These are phyloP conservation scores for Drosophila pseudotalamancana DNA, from an alignment of 2,888 invertebrate species.

Conservation along the genomic window DNA sequence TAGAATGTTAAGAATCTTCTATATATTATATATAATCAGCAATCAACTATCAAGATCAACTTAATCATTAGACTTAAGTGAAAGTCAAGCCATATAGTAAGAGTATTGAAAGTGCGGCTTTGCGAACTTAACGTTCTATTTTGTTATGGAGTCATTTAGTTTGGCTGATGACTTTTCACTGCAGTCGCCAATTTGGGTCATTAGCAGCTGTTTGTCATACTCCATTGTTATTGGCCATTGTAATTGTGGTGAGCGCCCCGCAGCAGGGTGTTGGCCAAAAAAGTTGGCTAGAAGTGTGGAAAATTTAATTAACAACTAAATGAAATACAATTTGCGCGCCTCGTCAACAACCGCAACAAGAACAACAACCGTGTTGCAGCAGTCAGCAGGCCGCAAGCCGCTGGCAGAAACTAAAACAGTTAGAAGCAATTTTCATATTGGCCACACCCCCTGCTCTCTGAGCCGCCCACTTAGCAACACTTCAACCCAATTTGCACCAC, in stretches of 20 bases:
- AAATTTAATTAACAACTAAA: conserved; percentile 81
- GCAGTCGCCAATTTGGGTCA: conserved; percentile 70
- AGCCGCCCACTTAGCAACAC: not conserved
- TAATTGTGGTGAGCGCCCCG: not conserved
- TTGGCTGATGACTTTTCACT: conserved; percentile 47
- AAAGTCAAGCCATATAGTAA: not conserved
- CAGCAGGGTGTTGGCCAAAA: conserved; percentile 4
- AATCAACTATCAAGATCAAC: too few relatives aligned
- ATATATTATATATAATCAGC: too few relatives aligned
- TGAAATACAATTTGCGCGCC: conserved; percentile 68
- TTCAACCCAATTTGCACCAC: not conserved
- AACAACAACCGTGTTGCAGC: not conserved
- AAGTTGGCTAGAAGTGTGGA: conserved; percentile 49
- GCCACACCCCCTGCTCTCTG: conserved; percentile 1
- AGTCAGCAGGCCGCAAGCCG: conserved; percentile 9
- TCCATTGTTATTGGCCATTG: conserved; percentile 14
- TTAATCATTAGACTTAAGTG: too few relatives aligned
- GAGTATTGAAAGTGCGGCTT: not conserved
- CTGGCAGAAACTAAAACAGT: conserved; percentile 8
- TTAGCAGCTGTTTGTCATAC: conserved; percentile 64
- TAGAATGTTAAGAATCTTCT: too few relatives aligned
- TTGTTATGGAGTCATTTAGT: conserved; percentile 29
- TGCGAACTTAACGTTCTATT: not conserved
- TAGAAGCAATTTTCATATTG: conserved; percentile 35
- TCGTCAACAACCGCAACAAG: conserved; percentile 16